Percentiles rank a stretch among this genome's conserved stretches.
phyloP scores from a whole-genome alignment of 2,113 vertebrate species.

The Tragelaphus imberbis region DNA sequence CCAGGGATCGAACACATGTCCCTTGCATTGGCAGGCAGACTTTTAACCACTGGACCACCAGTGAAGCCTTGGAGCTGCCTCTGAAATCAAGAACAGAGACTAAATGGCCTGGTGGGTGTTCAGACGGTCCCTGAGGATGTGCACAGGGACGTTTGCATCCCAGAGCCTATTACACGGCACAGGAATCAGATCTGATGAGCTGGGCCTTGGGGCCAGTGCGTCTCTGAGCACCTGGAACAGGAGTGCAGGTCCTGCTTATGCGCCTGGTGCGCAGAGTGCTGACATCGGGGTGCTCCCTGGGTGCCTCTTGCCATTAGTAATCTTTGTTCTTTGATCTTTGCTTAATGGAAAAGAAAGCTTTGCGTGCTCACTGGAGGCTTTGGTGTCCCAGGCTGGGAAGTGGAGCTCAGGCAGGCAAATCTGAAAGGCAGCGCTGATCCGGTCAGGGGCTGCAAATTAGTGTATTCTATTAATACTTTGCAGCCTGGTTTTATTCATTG shows the following conservation, averaged over 20 bases:
- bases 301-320: neutral
- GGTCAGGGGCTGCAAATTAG: neutral
- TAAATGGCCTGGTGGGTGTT: neutral
- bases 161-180: neutral
- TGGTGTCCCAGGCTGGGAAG: neutral
- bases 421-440: neutral
- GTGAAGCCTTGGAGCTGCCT: neutral
- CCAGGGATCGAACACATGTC: neutral
- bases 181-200: neutral
- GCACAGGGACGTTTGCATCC: accelerated
- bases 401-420: neutral
- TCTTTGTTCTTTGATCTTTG: conserved; percentile 35
- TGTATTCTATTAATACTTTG: neutral
- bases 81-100: neutral
- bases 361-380: neutral
- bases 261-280: accelerated
- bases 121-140: neutral
- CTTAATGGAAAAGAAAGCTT: conserved; percentile 33
- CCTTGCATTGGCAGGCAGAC: neutral
- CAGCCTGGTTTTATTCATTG: neutral
- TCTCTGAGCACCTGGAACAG: neutral
- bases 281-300: neutral
- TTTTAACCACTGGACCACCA: neutral
- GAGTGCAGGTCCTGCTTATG: neutral
- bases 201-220: neutral